Base-by-base conservation (phyloP, 2,888 invertebrate species). In the Hybos culiciformis region DNA sequence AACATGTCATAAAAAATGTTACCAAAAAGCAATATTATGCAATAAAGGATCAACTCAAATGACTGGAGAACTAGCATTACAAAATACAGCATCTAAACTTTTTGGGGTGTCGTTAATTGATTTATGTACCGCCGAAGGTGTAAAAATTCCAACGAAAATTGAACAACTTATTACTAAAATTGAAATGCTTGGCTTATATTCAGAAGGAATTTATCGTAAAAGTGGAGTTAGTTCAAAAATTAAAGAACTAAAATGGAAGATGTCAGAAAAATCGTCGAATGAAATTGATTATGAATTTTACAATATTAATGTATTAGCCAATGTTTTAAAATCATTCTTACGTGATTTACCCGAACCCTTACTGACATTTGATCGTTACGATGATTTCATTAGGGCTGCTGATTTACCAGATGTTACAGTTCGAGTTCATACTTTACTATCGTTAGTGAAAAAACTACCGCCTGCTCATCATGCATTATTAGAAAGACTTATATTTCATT, bases 1-100 rank as follows among this genome's bases (percentile, higher is more conserved):
- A 52, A 91, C 90, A 3, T 88, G 91, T 58, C 94, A 96, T 69
- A 92, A 90, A 66, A 93, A 91, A 67, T 94, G 94, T 65, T 86
- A 87, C 60, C 74, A 73, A 51, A 85, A 82, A 69, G 80, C 85
- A 9, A 65, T 70, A 11, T 48, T 52, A 17, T 94, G 94, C 65
- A 86, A 86, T 60, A 74, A 73, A 51, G 84, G 81, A 68, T 81
- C 85, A 18, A 66, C 71, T 14, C 48, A 50, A 19, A 52, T 53
- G 31, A 49, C 50, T 18, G 42, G 51, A 41, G 47, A 50, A 33
- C 43, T 49, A 42, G 54, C 53, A 37, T 45, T 49, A 17, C 54
- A 55, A 26, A 50, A 45, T 40, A 42, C 46, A 39, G 43, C 48
- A 45, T 54, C 54, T 21, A 55, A 52, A 61, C 78, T 93, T 34